Evolutionary conservation across 2,113 vertebrate genomes (phyloP).

Genomic region (Tenebrosternarchus preto): DNA sequence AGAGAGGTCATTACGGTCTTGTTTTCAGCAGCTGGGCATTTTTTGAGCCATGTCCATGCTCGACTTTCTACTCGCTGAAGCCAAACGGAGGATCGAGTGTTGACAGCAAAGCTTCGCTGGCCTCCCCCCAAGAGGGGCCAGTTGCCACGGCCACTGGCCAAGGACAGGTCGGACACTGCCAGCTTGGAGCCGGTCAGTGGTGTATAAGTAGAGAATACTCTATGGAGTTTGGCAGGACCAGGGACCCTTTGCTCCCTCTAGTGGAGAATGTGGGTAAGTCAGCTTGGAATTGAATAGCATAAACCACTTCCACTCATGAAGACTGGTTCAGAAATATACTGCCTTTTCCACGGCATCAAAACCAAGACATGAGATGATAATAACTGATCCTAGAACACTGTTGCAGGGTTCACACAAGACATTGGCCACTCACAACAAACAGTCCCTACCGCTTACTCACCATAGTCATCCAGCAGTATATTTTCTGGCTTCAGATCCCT

Average conservation of each 20-base stretch:
- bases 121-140: neutral
- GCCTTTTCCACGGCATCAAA: neutral
- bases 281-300: neutral
- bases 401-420: neutral
- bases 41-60: neutral
- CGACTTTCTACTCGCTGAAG: constrained; percentile 2
- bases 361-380: neutral
- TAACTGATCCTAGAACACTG: neutral
- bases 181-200: neutral
- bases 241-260: constrained; percentile 41
- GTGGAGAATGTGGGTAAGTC: constrained; percentile 32
- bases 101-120: constrained; percentile 2
- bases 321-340: neutral
- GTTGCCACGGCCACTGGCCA: neutral
- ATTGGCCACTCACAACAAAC: neutral
- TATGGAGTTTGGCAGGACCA: neutral
- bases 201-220: neutral
- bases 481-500: constrained; percentile 98
- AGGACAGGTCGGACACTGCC: neutral
- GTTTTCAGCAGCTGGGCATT: constrained; percentile 21
- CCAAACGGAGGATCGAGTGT: neutral
- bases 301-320: neutral
- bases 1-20: neutral
- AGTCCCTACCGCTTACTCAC: constrained; percentile 71
- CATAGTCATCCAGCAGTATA: constrained; percentile 93